Evolutionary conservation across 2,797 vertebrate genomes (phyloP), one percentile per base, ranked within the genome.

Genomic region (Dendrocincla fuliginosa): DNA sequence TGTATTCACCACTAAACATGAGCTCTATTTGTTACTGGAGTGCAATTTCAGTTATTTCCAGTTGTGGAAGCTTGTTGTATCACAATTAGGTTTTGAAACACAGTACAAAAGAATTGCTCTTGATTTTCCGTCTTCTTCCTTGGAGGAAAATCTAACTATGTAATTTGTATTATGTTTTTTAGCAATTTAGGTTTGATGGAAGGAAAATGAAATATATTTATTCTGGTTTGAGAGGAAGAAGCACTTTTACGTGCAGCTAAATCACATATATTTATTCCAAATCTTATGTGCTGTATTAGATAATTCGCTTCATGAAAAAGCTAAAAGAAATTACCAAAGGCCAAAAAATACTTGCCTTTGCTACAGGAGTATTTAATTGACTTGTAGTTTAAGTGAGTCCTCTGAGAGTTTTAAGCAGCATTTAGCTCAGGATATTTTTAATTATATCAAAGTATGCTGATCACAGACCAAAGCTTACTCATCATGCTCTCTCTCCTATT

Each of bases 381-480:
- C 60, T 90, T 93, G 59, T 50, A 81, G 64, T 80, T 89, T 74
- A 71, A 94, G 53, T 60, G 69, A 86, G 73, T 79, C 90, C 70
- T 78, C 59, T 76, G 89, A 71, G 84, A 82, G 39, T 24, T 77
- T 32, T 65, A 5, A 92, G 49, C 77, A 82, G 65, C 57, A 56
- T 90, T 94, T 90, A 87, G 47, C 49, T 91, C 28, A 49, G 64
- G 24, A 32, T 94, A 61, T 86, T 93, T 93, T 89, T 92, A 93
- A 94, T 94, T 93, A 67, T 70, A 69, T 42, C 47, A 24, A 93
- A 78, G 32, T 35, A 35, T 60, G 20, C 59, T 89, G 69, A 89
- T 93, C 73, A 84, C 70, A 88, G 59, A 90, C 64, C 70, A 84
- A 74, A 95, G 52, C n/a, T 92, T 68, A 78, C 41, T 90, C 55